These are phyloP conservation scores for Zhengitettix transpicula DNA, from an alignment of 2,888 invertebrate genomes.

Conservation along the genomic window DNA sequence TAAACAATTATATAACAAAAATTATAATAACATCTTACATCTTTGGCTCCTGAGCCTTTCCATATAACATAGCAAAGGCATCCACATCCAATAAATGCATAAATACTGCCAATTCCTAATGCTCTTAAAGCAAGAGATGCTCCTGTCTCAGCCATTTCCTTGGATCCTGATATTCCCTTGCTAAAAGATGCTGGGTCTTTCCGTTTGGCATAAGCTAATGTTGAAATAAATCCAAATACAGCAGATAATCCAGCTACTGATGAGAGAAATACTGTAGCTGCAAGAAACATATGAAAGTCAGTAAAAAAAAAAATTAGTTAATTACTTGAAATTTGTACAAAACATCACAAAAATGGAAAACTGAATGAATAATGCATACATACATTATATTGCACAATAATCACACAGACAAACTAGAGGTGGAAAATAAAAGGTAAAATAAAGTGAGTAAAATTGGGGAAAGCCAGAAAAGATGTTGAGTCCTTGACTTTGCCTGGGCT, in stretches of 20 bases:
- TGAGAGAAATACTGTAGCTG: conserved; percentile 38
- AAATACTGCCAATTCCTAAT: conserved; percentile 72
- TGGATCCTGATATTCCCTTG: conserved; percentile 44
- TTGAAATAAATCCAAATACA: conserved; percentile 63
- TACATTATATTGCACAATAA: too few species aligned
- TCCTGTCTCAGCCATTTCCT: conserved; percentile 57
- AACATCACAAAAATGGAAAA: too few species aligned
- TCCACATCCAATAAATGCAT: conserved; percentile 72
- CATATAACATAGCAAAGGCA: conserved; percentile 67
- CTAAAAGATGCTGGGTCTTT: conserved; percentile 62
- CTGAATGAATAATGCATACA: too few species aligned
- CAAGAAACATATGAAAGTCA: neutral
- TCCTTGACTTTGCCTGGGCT: too few species aligned
- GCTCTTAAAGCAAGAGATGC: conserved; percentile 64
- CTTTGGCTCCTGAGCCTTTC: conserved; percentile 73
- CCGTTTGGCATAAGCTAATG: conserved; percentile 60
- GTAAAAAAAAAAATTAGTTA: too few species aligned
- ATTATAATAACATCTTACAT: conserved; percentile 37
- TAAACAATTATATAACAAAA: too few species aligned
- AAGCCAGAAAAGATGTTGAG: too few species aligned
- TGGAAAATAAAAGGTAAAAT: too few species aligned
- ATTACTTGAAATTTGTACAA: too few species aligned
- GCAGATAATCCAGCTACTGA: conserved; percentile 63
- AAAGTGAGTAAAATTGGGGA: too few species aligned
- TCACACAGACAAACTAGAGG: too few species aligned